These are phyloP conservation scores for Drosophila tripunctata DNA, from an alignment of 2,888 invertebrate genomes.

Conservation along the genomic window DNA sequence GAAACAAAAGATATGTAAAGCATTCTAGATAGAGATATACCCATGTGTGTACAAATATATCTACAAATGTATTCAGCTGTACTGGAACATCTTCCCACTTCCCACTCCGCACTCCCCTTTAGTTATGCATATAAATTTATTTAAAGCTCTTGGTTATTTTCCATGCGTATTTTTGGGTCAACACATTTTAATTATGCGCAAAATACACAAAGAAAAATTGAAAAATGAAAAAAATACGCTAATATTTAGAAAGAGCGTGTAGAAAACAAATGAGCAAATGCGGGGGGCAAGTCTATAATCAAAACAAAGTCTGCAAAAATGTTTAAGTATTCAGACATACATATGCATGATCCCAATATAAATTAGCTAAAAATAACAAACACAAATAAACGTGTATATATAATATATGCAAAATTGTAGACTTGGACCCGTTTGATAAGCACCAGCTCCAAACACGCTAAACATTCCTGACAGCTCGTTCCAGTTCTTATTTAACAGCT, in stretches of 20 bases:
- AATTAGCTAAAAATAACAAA: conserved; percentile 42
- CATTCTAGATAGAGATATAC: conserved; percentile 1
- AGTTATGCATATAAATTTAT: conserved; percentile 18
- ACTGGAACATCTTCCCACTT: background rate
- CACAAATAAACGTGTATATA: background rate
- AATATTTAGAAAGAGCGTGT: conserved; percentile 69
- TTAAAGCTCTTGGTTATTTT: conserved; percentile 58
- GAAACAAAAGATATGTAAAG: conserved; percentile 39
- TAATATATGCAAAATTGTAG: background rate
- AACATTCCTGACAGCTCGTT: conserved; percentile 43
- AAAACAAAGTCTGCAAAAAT: conserved; percentile 69
- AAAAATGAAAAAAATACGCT: conserved; percentile 15
- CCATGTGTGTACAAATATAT: background rate
- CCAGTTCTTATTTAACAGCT: conserved; percentile 33
- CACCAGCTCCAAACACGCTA: conserved; percentile 10
- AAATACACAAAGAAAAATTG: conserved; percentile 7
- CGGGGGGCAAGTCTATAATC: conserved; percentile 38
- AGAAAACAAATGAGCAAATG: conserved; percentile 54
- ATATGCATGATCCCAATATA: conserved; percentile 25
- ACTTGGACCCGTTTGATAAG: background rate
- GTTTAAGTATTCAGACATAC: conserved; percentile 40
- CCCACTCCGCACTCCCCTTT: conserved; percentile 8
- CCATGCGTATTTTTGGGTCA: conserved; percentile 67
- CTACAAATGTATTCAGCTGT: background rate
- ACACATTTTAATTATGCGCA: conserved; percentile 29